Percentiles rank a stretch among this genome's conserved stretches.
These are phyloP conservation scores for Proisotoma minuta DNA, from an alignment of 2,888 invertebrate genomes.

Conservation along the genomic window DNA sequence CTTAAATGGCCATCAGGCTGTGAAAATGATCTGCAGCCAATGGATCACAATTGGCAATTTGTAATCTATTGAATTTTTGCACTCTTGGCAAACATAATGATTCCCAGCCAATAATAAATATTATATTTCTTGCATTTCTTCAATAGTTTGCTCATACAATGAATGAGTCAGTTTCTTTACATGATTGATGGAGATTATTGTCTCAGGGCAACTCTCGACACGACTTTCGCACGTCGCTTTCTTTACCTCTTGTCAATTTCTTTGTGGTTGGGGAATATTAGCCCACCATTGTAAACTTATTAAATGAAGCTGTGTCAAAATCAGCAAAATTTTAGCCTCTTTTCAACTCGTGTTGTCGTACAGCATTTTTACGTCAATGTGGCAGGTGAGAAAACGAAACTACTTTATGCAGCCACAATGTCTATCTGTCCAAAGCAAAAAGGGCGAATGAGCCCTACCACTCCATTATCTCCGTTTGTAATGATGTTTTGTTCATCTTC, in stretches of 20 bases:
- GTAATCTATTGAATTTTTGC: constrained; percentile 15
- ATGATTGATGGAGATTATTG: constrained; percentile 17
- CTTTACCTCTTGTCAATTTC: constrained; percentile 7
- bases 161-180: not conserved
- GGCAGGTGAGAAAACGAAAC: too few species aligned
- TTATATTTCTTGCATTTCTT: not conserved
- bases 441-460: too few species aligned
- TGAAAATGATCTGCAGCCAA: constrained; percentile 17
- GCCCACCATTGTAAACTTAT: not conserved
- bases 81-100: constrained; percentile 10
- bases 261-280: not conserved
- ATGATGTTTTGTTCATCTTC: too few species aligned
- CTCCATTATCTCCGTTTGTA: too few species aligned
- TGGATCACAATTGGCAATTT: constrained; percentile 12
- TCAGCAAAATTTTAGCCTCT: too few species aligned
- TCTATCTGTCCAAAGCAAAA: too few species aligned
- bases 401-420: too few species aligned
- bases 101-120: not conserved
- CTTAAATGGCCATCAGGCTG: constrained; percentile 18
- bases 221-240: constrained; percentile 16
- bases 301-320: constrained; percentile 2
- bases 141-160: not conserved
- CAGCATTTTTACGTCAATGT: too few species aligned
- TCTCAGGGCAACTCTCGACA: constrained; percentile 12
- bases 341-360: too few species aligned